Base-by-base conservation (phyloP, 2,113 vertebrate species). In the Cyrtonyx montezumae region DNA sequence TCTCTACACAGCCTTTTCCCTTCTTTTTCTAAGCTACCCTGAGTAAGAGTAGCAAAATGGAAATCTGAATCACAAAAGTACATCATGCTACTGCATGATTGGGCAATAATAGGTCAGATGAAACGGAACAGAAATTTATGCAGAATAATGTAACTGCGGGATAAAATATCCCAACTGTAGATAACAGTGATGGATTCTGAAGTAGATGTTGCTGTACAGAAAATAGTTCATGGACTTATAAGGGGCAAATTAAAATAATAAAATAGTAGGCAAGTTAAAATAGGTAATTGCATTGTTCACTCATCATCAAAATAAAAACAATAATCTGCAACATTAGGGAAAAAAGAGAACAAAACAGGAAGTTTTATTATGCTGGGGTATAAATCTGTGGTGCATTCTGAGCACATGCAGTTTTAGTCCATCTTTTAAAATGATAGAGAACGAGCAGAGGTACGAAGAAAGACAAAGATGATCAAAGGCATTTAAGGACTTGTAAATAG, bases 401-500 rank as follows among this genome's bases (percentile, higher is more conserved):
- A 81, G 40, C 11, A 22, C 4, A 32, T 53, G 53, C 81, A 73
- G 36, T n/a, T 61, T 63, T 69, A 40, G 20, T 76, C 28, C 23
- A 40, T 56, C 65, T 89, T 91, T 77, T 58, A 32, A 89, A 88
- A 69, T 21, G 36, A 71, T 53, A n/a, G 12, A 45, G 42, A 94
- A 86, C 46, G 77, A 92, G 25, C 36, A 79, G 63, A 90, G 22
- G 28, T 94, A 75, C 61, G 84, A 79, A 82, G 58, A 65, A 28
- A 62, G 58, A 73, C 62, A 91, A 0, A 32, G 36, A 81, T 62
- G 53, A 92, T 85, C 63, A 93, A 92, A 87, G 58, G 49, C 34
- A 79, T 74, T 87, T 85, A 83, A 91, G 65, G 76, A 77, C 49
- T 94, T 90, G 85, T 83, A 90, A 90, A 80, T 16, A 49, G 63